phyloP scores from a whole-genome alignment of 2,113 vertebrate species.

The Cavia porcellus region DNA sequence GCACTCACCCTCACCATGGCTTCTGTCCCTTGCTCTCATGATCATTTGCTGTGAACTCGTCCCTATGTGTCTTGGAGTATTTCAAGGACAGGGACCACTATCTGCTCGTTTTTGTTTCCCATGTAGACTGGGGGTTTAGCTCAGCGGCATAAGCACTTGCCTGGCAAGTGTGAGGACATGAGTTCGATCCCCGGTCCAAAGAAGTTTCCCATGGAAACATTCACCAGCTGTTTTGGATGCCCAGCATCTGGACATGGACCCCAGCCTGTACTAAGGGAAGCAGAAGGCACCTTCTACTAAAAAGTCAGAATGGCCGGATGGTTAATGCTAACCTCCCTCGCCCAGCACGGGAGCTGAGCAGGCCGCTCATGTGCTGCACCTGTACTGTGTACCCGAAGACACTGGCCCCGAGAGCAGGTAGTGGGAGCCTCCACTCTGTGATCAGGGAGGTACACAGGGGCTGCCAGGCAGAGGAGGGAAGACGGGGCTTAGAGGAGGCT shows the following conservation, averaged over 20 bases:
- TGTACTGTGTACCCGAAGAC: neutral
- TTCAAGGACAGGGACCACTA: neutral
- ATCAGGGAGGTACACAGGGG: neutral
- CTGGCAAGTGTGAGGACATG: no score
- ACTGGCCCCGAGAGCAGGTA: neutral
- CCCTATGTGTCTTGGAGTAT: neutral
- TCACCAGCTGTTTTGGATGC: neutral
- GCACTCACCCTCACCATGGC: neutral
- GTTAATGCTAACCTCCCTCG: neutral
- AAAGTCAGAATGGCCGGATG: neutral
- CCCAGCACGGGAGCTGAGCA: fast-evolving
- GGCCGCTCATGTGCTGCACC: neutral
- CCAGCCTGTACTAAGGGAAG: neutral
- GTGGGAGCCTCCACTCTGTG: no score
- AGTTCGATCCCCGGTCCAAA: no score
- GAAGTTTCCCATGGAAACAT: neutral
- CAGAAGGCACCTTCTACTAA: neutral
- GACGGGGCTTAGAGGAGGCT: neutral
- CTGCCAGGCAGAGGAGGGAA: neutral
- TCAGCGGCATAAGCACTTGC: no score
- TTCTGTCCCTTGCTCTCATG: neutral
- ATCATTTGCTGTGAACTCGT: neutral
- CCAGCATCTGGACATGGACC: neutral
- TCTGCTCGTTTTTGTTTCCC: neutral
- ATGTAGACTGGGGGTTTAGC: neutral